These are phyloP conservation scores for Drosophila fulvimacula DNA, from an alignment of 2,888 invertebrate genomes.

Conservation along the genomic window DNA sequence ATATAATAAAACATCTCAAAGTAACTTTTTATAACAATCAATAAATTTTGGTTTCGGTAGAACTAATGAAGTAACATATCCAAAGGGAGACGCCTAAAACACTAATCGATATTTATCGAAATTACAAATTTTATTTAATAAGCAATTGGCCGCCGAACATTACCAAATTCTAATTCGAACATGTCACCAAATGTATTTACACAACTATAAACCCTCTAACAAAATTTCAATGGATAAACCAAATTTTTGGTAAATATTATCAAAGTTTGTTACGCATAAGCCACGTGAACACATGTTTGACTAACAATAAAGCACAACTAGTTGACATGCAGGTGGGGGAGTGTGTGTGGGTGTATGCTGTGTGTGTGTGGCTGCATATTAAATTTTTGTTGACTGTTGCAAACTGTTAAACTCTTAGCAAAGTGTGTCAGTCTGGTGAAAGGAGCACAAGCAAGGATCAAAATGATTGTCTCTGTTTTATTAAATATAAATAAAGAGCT, in stretches of 20 bases:
- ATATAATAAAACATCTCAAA: background rate
- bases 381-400: slow-evolving; percentile 20
- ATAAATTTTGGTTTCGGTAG: background rate
- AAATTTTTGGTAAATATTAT: background rate
- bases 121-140: background rate
- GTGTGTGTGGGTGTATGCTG: slow-evolving; percentile 3
- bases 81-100: too few relatives aligned
- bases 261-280: slow-evolving; percentile 3
- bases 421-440: slow-evolving; percentile 15
- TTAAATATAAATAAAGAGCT: slow-evolving; percentile 39
- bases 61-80: too few relatives aligned
- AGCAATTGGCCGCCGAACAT: too few relatives aligned
- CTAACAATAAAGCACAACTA: background rate
- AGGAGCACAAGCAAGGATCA: slow-evolving; percentile 10
- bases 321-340: background rate
- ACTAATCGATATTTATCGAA: too few relatives aligned
- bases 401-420: slow-evolving; percentile 33
- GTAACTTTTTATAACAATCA: background rate
- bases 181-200: too few relatives aligned
- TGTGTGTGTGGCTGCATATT: slow-evolving; percentile 14
- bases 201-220: background rate
- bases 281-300: slow-evolving; percentile 7
- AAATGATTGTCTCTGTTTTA: slow-evolving; percentile 43
- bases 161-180: too few relatives aligned
- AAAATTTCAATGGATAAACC: background rate